Percentiles rank a stretch among this genome's conserved stretches.
Evolutionary conservation across 2,888 invertebrate genomes (phyloP).

Genomic region (Mimumesa dahlbomi): DNA sequence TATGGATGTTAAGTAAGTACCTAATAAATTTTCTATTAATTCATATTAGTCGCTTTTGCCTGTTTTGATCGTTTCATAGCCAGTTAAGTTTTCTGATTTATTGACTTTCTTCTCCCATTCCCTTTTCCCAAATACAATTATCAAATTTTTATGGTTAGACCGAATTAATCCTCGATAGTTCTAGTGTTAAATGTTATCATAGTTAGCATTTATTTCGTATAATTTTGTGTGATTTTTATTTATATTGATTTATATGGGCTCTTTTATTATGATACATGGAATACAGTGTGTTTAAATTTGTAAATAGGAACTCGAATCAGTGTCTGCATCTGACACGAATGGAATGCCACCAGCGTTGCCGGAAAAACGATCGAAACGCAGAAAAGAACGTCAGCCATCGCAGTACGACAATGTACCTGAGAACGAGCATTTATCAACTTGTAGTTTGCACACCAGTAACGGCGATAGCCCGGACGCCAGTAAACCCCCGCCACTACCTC

Average conservation of each 20-base stretch:
- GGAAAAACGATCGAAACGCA: slow-evolving; percentile 82
- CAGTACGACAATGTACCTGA: slow-evolving; percentile 88
- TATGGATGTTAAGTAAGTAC: too few species aligned
- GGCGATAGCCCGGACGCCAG: slow-evolving; percentile 82
- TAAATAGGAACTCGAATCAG: slow-evolving; percentile 73
- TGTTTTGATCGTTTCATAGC: too few species aligned
- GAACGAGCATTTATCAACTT: slow-evolving; percentile 80
- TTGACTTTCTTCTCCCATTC: too few species aligned
- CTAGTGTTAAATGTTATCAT: too few species aligned
- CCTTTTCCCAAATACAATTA: too few species aligned
- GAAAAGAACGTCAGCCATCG: slow-evolving; percentile 84
- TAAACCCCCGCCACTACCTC: slow-evolving; percentile 93
- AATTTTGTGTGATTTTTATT: background rate
- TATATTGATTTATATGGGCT: background rate
- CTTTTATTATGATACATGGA: background rate
- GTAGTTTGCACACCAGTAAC: slow-evolving; percentile 76
- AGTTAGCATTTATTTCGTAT: too few species aligned
- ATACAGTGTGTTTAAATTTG: background rate
- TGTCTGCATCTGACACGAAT: slow-evolving; percentile 65
- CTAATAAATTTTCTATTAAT: too few species aligned
- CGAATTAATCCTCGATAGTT: too few species aligned
- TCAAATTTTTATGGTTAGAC: too few species aligned
- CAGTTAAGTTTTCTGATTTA: too few species aligned
- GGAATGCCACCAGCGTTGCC: slow-evolving; percentile 84
- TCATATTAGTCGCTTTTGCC: too few species aligned